Percentiles rank a stretch among this genome's conserved stretches.
Evolutionary conservation across 2,888 invertebrate species (phyloP).

Genomic region (Thymelicus sylvestris): DNA sequence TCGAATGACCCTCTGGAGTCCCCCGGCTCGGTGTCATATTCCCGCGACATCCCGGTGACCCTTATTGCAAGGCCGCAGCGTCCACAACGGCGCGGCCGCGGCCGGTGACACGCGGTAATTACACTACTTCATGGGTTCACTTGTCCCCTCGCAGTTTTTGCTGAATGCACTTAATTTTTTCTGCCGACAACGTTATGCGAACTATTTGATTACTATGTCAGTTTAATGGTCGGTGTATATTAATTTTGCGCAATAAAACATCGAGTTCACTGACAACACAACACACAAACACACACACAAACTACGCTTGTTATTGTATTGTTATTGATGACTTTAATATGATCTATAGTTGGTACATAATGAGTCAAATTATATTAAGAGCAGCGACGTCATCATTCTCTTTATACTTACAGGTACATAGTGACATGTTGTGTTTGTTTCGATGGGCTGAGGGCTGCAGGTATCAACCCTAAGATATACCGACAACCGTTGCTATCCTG

Average conservation of each 20-base stretch:
- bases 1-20: conserved; percentile 9
- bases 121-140: conserved; percentile 18
- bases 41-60: background rate
- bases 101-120: conserved; percentile 14
- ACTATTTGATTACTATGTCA: conserved; percentile 5
- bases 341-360: too few species aligned
- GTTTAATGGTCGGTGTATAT: conserved; percentile 1
- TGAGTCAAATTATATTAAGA: too few species aligned
- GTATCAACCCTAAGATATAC: too few species aligned
- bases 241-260: conserved; percentile 1
- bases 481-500: too few species aligned
- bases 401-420: too few species aligned
- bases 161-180: conserved; percentile 12
- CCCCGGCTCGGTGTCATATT: conserved; percentile 7
- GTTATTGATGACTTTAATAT: too few species aligned
- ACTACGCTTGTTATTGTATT: too few species aligned
- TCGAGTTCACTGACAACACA: conserved; percentile 18
- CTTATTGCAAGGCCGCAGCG: conserved; percentile 11
- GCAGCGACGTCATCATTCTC: too few species aligned
- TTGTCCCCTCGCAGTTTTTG: conserved; percentile 27
- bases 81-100: too few species aligned
- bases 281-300: too few species aligned
- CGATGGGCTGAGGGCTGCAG: too few species aligned
- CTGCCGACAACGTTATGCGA: conserved; percentile 6
- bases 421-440: too few species aligned